Evolutionary conservation across 2,797 vertebrate species (phyloP).

Genomic region (Triplophysa yarkandensis): DNA sequence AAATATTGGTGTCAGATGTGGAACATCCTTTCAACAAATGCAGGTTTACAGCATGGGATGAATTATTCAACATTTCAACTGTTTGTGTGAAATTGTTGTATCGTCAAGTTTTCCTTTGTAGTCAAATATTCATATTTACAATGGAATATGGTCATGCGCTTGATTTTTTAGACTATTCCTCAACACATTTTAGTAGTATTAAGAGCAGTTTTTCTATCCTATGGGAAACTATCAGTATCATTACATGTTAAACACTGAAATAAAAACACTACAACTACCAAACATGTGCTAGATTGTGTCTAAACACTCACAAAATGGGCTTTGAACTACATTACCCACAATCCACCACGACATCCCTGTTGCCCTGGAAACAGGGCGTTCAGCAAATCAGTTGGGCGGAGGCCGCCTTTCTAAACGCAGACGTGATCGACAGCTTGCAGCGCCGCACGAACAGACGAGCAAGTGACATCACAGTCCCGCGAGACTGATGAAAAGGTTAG

Average conservation of each 20-base stretch:
- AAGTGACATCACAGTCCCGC: too few species aligned
- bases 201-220: slow-evolving; percentile 6
- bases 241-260: slow-evolving; percentile 28
- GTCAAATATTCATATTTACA: neutral
- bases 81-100: slow-evolving; percentile 4
- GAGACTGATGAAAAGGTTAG: too few species aligned
- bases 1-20: slow-evolving; percentile 15
- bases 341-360: neutral
- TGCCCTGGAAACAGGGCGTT: neutral
- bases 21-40: slow-evolving; percentile 2
- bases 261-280: slow-evolving; percentile 12
- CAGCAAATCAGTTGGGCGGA: too few species aligned
- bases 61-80: neutral
- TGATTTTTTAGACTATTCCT: slow-evolving; percentile 2
- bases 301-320: slow-evolving; percentile 1
- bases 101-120: neutral
- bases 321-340: neutral
- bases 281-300: slow-evolving; percentile 2
- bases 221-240: slow-evolving; percentile 29
- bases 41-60: neutral
- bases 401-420: too few species aligned
- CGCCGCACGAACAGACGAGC: too few species aligned
- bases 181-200: neutral
- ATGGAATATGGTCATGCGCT: neutral
- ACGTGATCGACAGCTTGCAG: too few species aligned